Evolutionary conservation across 2,888 invertebrate genomes (phyloP), one percentile per base, ranked within the genome.

Genomic region (Hofmannophila pseudospretella): DNA sequence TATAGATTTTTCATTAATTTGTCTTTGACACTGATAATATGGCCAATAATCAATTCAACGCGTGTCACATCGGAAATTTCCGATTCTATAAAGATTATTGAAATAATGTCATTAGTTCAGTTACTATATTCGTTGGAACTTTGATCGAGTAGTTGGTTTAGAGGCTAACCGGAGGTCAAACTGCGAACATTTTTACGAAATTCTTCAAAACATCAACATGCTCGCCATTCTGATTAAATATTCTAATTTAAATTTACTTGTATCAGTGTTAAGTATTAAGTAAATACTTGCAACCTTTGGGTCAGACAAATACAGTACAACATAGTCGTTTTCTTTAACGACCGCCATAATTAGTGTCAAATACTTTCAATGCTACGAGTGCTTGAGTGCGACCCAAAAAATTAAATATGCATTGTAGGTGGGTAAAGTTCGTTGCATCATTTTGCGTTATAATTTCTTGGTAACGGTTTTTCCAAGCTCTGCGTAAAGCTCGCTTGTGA

Each of bases 1-100:
- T 43, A 47, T 45, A 49, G 23, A 55, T 56, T 61, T 56, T 55
- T 54, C 47, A 54, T 58, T 49, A 49, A 49, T 53, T 49, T 50
- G 49, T 35, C 51, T 51, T 55, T 60, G 59, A 54, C 54, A 54
- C 35, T 36, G 32, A 28, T 14, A 23, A 13, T 23, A 23, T 31
- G 9, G 34, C 26, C 14, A 14, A 13, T 7, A 35, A 38, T 32
- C 39, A 34, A 42, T 26, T 34, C 36, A 35, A 35, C 2, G 26
- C 29, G 16, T 35, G 32, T 36, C 28, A 36, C 23, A 27, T 11
- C 30, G 38, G 43, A 44, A 40, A 40, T 31, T 38, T 35, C 38
- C 35, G 33, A 31, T 11, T 31, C 28, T 34, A 32, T 32, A 27
- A 29, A 14, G 10, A 33, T 38, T 32, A 20, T n/a, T 11, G 4